Conservation (phyloP, 2,797 vertebrate species). For the Trichosurus vulpecula region DNA sequence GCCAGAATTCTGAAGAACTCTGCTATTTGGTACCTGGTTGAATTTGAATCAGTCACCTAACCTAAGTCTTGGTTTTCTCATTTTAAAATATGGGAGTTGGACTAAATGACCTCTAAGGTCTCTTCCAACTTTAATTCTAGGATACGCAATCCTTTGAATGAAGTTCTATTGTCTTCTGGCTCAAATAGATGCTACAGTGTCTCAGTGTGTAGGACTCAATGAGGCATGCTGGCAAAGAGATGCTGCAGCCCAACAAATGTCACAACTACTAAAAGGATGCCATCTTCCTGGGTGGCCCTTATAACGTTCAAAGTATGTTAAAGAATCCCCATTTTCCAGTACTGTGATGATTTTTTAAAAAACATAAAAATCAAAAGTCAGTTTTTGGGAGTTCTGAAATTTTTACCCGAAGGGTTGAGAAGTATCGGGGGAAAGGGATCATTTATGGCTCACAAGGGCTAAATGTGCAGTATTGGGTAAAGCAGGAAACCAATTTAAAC, state of each 20-base stretch:
- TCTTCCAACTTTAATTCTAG: background rate
- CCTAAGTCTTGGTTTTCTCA: background rate
- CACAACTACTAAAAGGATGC: background rate
- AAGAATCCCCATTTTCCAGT: background rate
- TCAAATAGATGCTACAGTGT: conserved; percentile 26
- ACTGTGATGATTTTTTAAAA: background rate
- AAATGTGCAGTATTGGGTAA: background rate
- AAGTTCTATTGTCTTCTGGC: background rate
- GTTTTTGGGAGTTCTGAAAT: background rate
- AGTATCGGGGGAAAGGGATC: background rate
- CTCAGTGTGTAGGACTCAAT: conserved; percentile 33
- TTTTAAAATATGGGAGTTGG: background rate
- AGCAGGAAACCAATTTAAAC: background rate
- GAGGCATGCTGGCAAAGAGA: conserved; percentile 17
- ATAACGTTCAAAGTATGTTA: background rate
- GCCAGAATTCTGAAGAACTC: background rate
- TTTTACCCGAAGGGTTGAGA: background rate
- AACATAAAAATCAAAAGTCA: background rate
- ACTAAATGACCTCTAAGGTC: background rate
- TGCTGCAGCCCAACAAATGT: background rate
- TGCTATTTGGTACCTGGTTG: background rate
- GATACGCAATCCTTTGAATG: background rate
- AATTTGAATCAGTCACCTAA: background rate
- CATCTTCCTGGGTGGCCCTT: background rate
- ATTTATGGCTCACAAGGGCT: background rate